Percentiles rank a stretch among this genome's conserved stretches.
phyloP scores from a whole-genome alignment of 2,113 vertebrate genomes.

The Asarcornis scutulata region DNA sequence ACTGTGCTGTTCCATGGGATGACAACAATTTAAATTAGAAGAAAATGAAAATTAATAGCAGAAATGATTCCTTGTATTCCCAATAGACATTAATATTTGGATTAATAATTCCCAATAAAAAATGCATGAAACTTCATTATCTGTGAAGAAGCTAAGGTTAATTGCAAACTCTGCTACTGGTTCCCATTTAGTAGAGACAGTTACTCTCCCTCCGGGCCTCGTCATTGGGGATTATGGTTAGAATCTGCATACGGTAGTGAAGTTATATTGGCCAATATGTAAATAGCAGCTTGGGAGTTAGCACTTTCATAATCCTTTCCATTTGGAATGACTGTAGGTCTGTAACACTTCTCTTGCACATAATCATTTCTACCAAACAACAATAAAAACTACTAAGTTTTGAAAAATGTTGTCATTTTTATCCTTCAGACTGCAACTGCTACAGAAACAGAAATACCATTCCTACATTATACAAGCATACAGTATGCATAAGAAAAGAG shows the following conservation, averaged over 20 bases:
- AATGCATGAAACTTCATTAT: conserved; percentile 40
- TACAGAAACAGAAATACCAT: not conserved
- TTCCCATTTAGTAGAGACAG: not conserved
- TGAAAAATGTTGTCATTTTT: not conserved
- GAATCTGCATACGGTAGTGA: not conserved
- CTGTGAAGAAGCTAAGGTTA: not conserved
- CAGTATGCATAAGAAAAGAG: not conserved
- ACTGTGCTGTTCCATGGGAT: conserved; percentile 41
- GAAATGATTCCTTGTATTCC: not conserved
- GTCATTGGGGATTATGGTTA: not conserved
- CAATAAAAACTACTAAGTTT: not conserved
- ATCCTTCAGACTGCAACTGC: not conserved
- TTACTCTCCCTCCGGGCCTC: not conserved
- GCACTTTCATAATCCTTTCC: not conserved
- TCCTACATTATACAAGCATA: not conserved
- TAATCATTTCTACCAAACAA: not conserved
- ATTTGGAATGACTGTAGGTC: not conserved
- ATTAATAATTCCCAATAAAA: conserved; percentile 54
- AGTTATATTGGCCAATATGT: not conserved
- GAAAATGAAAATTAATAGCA: conserved; percentile 52
- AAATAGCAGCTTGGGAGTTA: not conserved
- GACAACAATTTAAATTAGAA: conserved; percentile 54
- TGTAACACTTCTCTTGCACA: not conserved
- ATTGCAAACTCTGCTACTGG: not conserved
- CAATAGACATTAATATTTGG: conserved; percentile 28